Evolutionary conservation across 2,113 vertebrate species (phyloP).

Genomic region (Lonchura striata): DNA sequence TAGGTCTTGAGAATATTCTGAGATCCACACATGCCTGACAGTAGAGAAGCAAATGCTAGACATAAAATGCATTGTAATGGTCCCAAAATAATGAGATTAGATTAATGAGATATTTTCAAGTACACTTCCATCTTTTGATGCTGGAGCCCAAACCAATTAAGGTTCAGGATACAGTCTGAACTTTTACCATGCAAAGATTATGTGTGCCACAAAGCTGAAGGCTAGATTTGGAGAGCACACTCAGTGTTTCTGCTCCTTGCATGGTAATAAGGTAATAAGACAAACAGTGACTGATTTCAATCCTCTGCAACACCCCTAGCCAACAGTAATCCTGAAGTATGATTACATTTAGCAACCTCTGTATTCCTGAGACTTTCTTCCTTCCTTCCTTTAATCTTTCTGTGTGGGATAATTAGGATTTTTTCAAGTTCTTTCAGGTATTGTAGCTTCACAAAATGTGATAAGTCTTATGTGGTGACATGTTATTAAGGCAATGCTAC

Average conservation of each 20-base stretch:
- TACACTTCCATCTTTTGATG: neutral
- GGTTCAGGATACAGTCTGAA: neutral
- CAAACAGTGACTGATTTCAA: constrained; percentile 10
- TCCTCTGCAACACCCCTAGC: neutral
- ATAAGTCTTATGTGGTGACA: neutral
- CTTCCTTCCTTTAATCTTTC: constrained; percentile 46
- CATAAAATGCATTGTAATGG: neutral
- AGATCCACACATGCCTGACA: neutral
- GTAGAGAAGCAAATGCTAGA: constrained; percentile 6
- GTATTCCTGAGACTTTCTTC: neutral
- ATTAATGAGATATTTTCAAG: constrained; percentile 13
- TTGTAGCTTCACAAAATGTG: neutral
- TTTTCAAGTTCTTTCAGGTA: constrained; percentile 20
- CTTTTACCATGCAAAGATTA: constrained; percentile 11
- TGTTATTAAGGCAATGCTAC: neutral
- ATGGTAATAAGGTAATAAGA: neutral
- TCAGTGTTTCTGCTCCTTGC: neutral
- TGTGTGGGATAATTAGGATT: constrained; percentile 19
- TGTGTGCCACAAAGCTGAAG: neutral
- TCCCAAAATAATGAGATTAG: constrained; percentile 9
- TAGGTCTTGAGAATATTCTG: neutral
- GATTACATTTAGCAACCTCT: neutral
- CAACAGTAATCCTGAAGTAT: neutral
- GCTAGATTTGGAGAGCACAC: neutral
- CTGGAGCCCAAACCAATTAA: constrained; percentile 3